Evolutionary conservation across 2,113 vertebrate genomes (phyloP).

Genomic region (Oncorhynchus nerka): DNA sequence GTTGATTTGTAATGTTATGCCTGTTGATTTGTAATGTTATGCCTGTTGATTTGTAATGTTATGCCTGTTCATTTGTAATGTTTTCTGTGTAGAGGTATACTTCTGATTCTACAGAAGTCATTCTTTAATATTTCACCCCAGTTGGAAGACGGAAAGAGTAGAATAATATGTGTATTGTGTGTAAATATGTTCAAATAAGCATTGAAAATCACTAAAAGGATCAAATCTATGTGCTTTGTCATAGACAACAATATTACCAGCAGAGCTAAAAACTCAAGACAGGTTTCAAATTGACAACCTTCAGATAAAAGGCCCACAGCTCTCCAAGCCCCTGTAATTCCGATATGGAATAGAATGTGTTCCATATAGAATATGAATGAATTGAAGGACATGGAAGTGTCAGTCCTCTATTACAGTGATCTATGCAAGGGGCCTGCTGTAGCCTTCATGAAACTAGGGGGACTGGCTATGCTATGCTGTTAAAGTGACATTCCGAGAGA

Average conservation of each 20-base stretch:
- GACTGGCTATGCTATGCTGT: conserved; percentile 9
- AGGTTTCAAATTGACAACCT: neutral
- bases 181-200: neutral
- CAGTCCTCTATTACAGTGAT: neutral
- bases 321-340: no score
- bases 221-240: neutral
- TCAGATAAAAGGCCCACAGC: no score
- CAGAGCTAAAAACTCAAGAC: neutral
- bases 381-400: conserved; percentile 32
- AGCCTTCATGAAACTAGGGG: conserved; percentile 10
- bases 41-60: neutral
- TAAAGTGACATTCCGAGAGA: conserved; percentile 14
- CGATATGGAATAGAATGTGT: neutral
- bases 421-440: conserved; percentile 37
- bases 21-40: neutral
- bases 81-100: neutral
- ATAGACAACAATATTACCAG: neutral
- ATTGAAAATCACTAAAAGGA: neutral
- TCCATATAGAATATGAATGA: conserved; percentile 10
- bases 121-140: neutral
- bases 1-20: no score
- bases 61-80: neutral
- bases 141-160: no score
- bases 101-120: neutral
- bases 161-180: no score